Evolutionary conservation across 2,797 vertebrate species (phyloP), one percentile per base, ranked within the genome.

Genomic region (Cetoscarus ocellatus): DNA sequence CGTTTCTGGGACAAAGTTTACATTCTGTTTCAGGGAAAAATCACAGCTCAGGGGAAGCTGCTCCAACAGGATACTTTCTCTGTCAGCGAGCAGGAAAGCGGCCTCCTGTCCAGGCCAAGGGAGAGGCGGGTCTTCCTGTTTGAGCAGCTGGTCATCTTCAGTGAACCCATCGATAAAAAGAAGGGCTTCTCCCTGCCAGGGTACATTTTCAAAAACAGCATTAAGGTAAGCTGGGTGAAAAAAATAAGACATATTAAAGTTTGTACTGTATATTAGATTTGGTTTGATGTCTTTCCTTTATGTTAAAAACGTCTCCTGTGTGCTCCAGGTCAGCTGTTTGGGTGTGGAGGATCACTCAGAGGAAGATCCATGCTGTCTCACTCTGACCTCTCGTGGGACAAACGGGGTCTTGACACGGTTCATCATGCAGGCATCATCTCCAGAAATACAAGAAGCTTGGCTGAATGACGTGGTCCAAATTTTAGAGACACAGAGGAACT

Each of bases 121-220:
- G 96, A 96, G 88, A 95, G 96, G 67, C 93, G 94, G 4, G 94
- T 97, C 83, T 97, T 97, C 88, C 95, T 97, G 80, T 97, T 97
- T 70, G 96, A 97, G 89, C 96, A 97, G 91, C 93, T 97, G n/a
- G 77, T 97, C 88, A 96, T 97, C 89, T 95, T 97, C 83, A 97
- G 96, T 8, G 96, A 97, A 87, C 95, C 96, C n/a, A 90, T 96
- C 19, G 96, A 97, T 79, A 96, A 95, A 88, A 96, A 97, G 81
- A 96, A 96, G 79, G 94, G 95, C 2, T 95, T 95, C 66, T 80
- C 92, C 3, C 82, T 95, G 84, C 93, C 96, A 7, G 95, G 94
- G 5, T 97, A 96, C 70, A 95, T 93, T n/a, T 97, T 96, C 75
- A 97, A 97, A 91, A 96, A 92, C 92, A 96, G 95, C 89, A 97